These are phyloP conservation scores for Lepisosteus osseus DNA, from an alignment of 2,113 vertebrate genomes.

Conservation along the genomic window DNA sequence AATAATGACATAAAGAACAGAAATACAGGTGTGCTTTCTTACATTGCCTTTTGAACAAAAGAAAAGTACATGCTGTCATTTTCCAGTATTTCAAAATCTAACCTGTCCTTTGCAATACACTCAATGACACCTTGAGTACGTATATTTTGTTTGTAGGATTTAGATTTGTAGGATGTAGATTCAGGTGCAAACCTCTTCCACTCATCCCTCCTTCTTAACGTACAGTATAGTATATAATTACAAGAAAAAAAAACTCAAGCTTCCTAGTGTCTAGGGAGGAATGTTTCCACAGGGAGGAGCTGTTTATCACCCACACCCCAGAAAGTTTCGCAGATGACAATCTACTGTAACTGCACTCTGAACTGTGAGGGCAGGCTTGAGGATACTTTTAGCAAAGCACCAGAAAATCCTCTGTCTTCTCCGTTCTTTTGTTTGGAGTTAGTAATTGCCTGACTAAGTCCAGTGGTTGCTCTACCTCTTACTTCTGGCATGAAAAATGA, in stretches of 20 bases:
- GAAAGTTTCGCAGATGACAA: constrained; percentile 1
- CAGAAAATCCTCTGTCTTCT: not conserved
- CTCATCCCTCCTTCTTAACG: too few relatives aligned
- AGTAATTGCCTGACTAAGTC: constrained; percentile 8
- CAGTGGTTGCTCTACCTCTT: not conserved
- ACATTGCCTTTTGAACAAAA: too few relatives aligned
- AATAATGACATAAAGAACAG: too few relatives aligned
- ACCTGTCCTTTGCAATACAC: too few relatives aligned
- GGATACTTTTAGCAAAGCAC: not conserved
- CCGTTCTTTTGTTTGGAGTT: not conserved
- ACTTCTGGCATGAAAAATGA: not conserved
- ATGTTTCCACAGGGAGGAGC: not conserved
- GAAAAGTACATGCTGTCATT: too few relatives aligned
- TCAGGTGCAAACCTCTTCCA: too few relatives aligned
- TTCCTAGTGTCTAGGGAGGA: not conserved
- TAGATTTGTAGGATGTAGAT: too few relatives aligned
- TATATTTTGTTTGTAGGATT: too few relatives aligned
- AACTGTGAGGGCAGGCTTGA: constrained; percentile 9
- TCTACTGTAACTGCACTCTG: constrained; percentile 5
- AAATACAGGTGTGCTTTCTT: too few relatives aligned
- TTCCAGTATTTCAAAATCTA: too few relatives aligned
- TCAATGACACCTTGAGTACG: too few relatives aligned
- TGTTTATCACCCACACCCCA: not conserved
- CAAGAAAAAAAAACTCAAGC: not conserved
- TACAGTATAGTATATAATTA: too few relatives aligned